Conservation (phyloP, 2,888 invertebrate genomes). For the Heliconius cydno region DNA sequence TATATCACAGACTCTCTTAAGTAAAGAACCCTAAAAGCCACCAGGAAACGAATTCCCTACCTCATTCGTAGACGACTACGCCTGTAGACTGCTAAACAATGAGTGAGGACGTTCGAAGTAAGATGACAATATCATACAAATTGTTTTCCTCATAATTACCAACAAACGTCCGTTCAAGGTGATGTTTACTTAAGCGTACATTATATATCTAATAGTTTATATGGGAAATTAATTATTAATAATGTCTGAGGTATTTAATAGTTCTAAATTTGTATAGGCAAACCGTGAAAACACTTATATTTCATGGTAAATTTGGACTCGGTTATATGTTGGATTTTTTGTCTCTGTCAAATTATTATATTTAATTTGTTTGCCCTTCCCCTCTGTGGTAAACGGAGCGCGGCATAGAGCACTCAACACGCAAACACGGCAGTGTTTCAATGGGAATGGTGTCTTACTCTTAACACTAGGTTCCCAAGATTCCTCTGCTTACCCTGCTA, state of each 20-base stretch:
- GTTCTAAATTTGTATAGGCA: no score
- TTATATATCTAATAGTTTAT: neutral
- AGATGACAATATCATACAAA: conserved; percentile 31
- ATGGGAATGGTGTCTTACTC: no score
- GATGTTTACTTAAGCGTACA: neutral
- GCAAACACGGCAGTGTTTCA: neutral
- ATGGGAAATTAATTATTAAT: neutral
- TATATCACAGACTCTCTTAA: neutral
- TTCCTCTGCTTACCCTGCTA: no score
- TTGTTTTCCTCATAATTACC: conserved; percentile 22
- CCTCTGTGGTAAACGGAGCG: neutral
- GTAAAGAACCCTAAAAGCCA: conserved; percentile 11
- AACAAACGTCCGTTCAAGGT: neutral
- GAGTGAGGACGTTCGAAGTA: neutral
- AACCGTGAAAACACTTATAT: no score
- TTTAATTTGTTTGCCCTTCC: no score
- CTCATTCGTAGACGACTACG: conserved; percentile 10
- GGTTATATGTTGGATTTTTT: no score
- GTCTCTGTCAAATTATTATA: no score
- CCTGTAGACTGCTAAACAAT: neutral
- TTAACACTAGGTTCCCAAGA: no score
- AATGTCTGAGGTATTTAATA: neutral
- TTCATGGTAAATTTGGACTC: no score
- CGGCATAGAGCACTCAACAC: neutral
- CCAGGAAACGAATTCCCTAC: conserved; percentile 3